Evolutionary conservation across 2,888 invertebrate genomes (phyloP).

Genomic region (Drosophila suboccidentalis): DNA sequence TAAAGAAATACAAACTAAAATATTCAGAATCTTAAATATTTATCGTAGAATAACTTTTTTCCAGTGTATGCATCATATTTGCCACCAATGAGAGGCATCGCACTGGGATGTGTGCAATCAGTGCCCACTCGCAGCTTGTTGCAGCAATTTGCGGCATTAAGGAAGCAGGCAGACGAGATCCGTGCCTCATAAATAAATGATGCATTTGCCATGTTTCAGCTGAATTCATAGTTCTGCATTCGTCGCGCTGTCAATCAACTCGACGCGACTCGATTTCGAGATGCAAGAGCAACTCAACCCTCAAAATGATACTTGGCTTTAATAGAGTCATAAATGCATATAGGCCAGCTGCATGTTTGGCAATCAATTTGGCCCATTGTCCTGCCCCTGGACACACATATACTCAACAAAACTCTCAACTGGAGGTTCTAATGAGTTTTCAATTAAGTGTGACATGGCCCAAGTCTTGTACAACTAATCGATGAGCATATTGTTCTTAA

Average conservation of each 20-base stretch:
- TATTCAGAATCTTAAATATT: too few species aligned
- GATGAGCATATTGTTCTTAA: slow-evolving; percentile 45
- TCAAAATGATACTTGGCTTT: slow-evolving; percentile 43
- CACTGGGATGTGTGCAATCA: slow-evolving; percentile 9
- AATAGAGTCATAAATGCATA: slow-evolving; percentile 78
- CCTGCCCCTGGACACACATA: slow-evolving; percentile 22
- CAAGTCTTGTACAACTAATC: slow-evolving; percentile 36
- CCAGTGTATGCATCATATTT: not conserved
- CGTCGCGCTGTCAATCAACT: slow-evolving; percentile 71
- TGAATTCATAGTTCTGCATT: slow-evolving; percentile 32
- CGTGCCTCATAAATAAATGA: slow-evolving; percentile 41
- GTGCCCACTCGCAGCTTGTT: slow-evolving; percentile 9
- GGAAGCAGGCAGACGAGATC: slow-evolving; percentile 27
- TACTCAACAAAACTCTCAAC: slow-evolving; percentile 24
- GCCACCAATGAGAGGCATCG: slow-evolving; percentile 7
- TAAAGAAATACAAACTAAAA: too few species aligned
- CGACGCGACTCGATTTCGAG: too few species aligned
- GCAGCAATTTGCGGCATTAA: slow-evolving; percentile 35
- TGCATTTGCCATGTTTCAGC: slow-evolving; percentile 36
- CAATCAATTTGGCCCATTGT: slow-evolving; percentile 67
- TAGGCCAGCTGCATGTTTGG: slow-evolving; percentile 71
- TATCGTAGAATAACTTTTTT: too few species aligned
- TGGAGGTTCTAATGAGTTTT: slow-evolving; percentile 69
- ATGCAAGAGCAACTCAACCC: slow-evolving; percentile 23
- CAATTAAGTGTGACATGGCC: slow-evolving; percentile 75